Evolutionary conservation across 2,888 invertebrate species (phyloP), one percentile per base, ranked within the genome.

Genomic region (Ethmia dodecea): DNA sequence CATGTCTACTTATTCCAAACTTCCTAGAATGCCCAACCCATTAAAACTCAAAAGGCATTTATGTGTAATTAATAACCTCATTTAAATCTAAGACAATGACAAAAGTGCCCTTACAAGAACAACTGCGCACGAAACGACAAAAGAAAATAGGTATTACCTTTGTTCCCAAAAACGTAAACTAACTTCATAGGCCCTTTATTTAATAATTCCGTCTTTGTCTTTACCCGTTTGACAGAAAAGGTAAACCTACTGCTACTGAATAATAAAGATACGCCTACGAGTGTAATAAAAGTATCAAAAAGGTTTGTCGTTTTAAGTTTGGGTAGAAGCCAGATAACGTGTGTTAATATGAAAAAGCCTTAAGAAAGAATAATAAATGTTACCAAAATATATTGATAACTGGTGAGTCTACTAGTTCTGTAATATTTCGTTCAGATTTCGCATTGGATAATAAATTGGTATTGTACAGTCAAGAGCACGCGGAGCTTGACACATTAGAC

Each of bases 141-240:
- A 32, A 32, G 13, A 33, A 33, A 33, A 29, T 35, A 35, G 34
- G 26, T n/a, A 31, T 28, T 35, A 35, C 35, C 28, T 38, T 33
- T 34, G 40, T 39, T 42, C 31, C 11, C 38, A 33, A 42, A 41
- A 34, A 39, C 33, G 40, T 46, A 46, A 43, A 41, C 39, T 33
- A 37, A 42, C 41, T 41, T 46, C 38, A 38, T 43, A 40, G 37
- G 22, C 34, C 28, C 32, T 34, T 39, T 26, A 32, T 41, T 41
- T 36, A 27, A 18, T 27, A 18, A 22, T 33, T 28, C 13, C 13
- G 13, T 28, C 28, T 33, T 33, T 28, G 28, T 33, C 18, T 22
- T 22, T 4, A n/a, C 2, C 11, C 2, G 11, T 12, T 15, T 11
- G 12, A 13, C 22, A 33, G 22, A 22, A 28, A 27, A 33, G 13